Conservation (phyloP, 2,797 vertebrate genomes). For the Cirrhinus mrigala region DNA sequence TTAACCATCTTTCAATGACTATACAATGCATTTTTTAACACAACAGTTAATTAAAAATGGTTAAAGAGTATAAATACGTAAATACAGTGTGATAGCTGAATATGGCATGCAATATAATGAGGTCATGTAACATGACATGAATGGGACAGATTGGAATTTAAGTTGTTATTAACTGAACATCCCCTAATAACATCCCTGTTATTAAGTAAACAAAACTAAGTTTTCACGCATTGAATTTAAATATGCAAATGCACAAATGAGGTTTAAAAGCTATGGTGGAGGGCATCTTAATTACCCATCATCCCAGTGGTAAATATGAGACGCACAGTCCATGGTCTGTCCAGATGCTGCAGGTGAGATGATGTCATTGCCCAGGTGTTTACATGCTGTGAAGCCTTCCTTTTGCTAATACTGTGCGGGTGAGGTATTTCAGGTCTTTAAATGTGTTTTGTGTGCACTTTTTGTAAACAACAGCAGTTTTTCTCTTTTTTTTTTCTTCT, state of each 20-base stretch:
- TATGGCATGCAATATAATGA: neutral
- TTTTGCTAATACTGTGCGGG: neutral
- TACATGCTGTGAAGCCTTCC: slow-evolving; percentile 10
- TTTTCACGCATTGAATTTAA: neutral
- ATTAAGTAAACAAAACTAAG: too few species aligned
- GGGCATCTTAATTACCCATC: neutral
- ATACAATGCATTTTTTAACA: neutral
- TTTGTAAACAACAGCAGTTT: neutral
- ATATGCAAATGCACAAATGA: neutral
- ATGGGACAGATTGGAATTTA: neutral
- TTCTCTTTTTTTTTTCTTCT: neutral
- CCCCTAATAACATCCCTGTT: too few species aligned
- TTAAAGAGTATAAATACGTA: neutral
- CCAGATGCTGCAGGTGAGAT: slow-evolving; percentile 1
- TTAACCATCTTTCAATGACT: neutral
- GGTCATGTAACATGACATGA: neutral
- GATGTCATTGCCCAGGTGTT: slow-evolving; percentile 1
- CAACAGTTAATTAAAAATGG: neutral
- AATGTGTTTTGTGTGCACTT: neutral
- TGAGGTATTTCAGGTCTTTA: neutral
- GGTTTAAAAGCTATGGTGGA: neutral
- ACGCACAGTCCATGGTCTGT: neutral
- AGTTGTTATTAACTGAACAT: neutral
- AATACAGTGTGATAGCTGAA: neutral
- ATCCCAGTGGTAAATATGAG: neutral